Base-by-base conservation (phyloP, 2,888 invertebrate species). In the Cephus pulcher region DNA sequence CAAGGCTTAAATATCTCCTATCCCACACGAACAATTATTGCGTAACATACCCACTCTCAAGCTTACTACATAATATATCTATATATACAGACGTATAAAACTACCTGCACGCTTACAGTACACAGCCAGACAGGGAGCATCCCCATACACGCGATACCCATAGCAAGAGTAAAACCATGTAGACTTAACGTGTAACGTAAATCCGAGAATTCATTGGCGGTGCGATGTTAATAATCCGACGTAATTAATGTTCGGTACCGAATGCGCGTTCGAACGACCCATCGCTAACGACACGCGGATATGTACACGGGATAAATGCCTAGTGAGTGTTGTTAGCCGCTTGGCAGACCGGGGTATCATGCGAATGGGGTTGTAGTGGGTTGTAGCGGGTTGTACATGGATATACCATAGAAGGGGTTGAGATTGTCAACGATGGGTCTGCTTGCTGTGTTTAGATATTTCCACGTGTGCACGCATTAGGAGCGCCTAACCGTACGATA, bases 141-240 rank as follows among this genome's bases (percentile, higher is more conserved):
- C 56, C 23, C 23, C 23, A 56, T 23, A 56, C 23, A 9, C 23
- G 23, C 56, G 9, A 23, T 56, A 56, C 56, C 23, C 23, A 9
- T 56, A 56, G 56, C 23, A 56, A 56, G 56, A 56, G 56, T 56
- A 23, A 56, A 56, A 56, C 56, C 56, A 23, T 56, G 56, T 56
- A 32, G 71, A 32, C 71, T 71, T 71, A 34, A 71, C 34, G 30
- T 23, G 33, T 34, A 34, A 34, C 34, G 71, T 34, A 77, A 81
- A 76, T 80, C 79, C 79, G 79, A 80, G 82, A 82, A 84, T 82
- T 84, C 82, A 83, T 84, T 81, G 82, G 78, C 79, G 80, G 82
- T 80, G 81, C 79, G 78, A 84, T 82, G 81, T 84, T 85, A 84
- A 85, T 85, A 84, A 84, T 84, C 82, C 82, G 77, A 74, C 80